Evolutionary conservation across 2,797 vertebrate genomes (phyloP), one percentile per base, ranked within the genome.

Genomic region (Myiotriccus ornatus): DNA sequence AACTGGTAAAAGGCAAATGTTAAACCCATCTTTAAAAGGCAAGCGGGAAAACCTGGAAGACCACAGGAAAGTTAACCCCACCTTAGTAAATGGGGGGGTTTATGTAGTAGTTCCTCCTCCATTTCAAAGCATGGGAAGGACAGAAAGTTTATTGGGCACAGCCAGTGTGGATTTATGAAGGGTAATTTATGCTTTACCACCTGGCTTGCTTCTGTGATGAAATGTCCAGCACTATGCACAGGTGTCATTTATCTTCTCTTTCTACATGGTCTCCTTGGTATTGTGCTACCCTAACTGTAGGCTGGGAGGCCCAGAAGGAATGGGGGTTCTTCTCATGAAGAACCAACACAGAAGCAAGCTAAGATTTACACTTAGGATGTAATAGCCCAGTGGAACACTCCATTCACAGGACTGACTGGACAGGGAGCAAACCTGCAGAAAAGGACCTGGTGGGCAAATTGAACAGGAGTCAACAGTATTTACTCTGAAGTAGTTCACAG

Each of bases 51-150:
- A 76, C 30, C 37, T 73, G 22, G 23, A 63, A 47, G 60, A 71
- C 9, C 41, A 52, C 6, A 34, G 30, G 21, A 28, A n/a, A 60
- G 6, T 28, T 3, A 65, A 43, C 24, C 22, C 30, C 13, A 60
- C 32, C 17, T 14, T 43, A 19, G 20, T 9, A 28, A 1, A 1
- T 19, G 4, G 3, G 2, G 44, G 6, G 17, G 16, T 62, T 53
- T 70, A 49, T 13, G 9, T 5, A 18, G 25, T 39, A 52, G 25
- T 10, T 89, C 28, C 4, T 62, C 30, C 27, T 77, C 0, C 13
- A 20, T 62, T 83, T 49, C 49, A 35, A 77, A 77, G 32, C 25
- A 25, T 0, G 0, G 20, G 43, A 69, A 34, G 32, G 25, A 39
- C 24, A 60, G 4, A 35, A 83, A 52, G 6, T 10, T 41, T 57